Conservation (phyloP, 1,140 invertebrate species). For the Drosophila bocqueti region DNA sequence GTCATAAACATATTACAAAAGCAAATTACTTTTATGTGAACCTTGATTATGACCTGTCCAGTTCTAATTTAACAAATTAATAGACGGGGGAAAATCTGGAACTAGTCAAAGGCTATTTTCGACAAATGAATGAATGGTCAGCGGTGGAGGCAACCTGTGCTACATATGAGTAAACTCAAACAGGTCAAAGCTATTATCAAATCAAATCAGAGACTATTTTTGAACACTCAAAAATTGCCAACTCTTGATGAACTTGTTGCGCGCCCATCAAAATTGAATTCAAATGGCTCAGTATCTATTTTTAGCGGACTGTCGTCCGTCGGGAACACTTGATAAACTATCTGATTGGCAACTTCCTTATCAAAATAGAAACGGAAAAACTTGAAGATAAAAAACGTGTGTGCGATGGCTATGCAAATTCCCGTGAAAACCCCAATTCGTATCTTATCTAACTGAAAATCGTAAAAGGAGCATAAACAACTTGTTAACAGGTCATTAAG, state of each 20-base stretch:
- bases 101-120: constrained; percentile 34
- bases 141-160: neutral
- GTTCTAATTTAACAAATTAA: constrained; percentile 25
- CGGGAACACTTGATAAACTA: constrained; percentile 14
- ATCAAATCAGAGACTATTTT: constrained; percentile 20
- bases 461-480: constrained; percentile 29
- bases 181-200: constrained; percentile 8
- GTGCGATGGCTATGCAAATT: constrained; percentile 44
- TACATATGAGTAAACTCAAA: neutral
- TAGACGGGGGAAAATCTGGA: neutral
- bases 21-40: constrained; percentile 1
- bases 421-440: constrained; percentile 21
- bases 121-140: constrained; percentile 19
- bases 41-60: constrained; percentile 19
- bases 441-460: constrained; percentile 37
- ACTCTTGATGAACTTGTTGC: constrained; percentile 2
- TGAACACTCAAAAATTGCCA: neutral
- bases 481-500: constrained; percentile 36
- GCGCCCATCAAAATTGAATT: neutral
- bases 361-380: constrained; percentile 27
- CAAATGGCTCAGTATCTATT: constrained; percentile 36
- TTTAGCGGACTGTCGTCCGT: constrained; percentile 14
- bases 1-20: constrained; percentile 28
- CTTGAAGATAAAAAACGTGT: constrained; percentile 28
- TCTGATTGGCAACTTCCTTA: constrained; percentile 42